Evolutionary conservation across 2,888 invertebrate species (phyloP), one percentile per base, ranked within the genome.

Genomic region (Anodontia alba): DNA sequence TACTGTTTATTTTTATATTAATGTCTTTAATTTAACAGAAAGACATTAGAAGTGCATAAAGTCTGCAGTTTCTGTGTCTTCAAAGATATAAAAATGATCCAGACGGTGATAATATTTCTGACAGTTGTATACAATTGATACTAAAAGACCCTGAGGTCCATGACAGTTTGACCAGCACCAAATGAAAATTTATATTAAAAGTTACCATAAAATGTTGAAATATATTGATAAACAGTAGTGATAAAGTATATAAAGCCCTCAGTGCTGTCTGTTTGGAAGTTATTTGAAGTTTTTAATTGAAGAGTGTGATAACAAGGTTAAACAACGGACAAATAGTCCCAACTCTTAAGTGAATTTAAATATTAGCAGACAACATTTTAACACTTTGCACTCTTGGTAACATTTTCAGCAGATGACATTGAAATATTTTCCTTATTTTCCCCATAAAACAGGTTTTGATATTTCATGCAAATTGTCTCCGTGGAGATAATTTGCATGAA

Each of bases 311-410:
- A 62, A 62, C 33, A 17, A 29, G 62, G 62, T 62, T 62, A 62
- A 62, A 62, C 62, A 62, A 62, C 33, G 62, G 62, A 62, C 62
- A 62, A 62, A 33, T 29, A 62, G 2, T 33, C 33, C 62, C 20
- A 17, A 29, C 10, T n/a, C n/a, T n/a, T n/a, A n/a, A n/a, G n/a
- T n/a, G n/a, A n/a, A n/a, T n/a, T n/a, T n/a, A n/a, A n/a, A n/a
- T n/a, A n/a, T n/a, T n/a, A n/a, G n/a, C n/a, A n/a, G n/a, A n/a
- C n/a, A n/a, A n/a, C n/a, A n/a, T n/a, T n/a, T n/a, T n/a, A n/a
- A n/a, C n/a, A n/a, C n/a, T n/a, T n/a, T n/a, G n/a, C n/a, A n/a
- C n/a, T n/a, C n/a, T n/a, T n/a, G n/a, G n/a, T n/a, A n/a, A n/a
- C n/a, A n/a, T n/a, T n/a, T n/a, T n/a, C n/a, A n/a, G n/a, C n/a